Evolutionary conservation across 2,888 invertebrate genomes (phyloP).

Genomic region (Cylindroiulus punctatus): DNA sequence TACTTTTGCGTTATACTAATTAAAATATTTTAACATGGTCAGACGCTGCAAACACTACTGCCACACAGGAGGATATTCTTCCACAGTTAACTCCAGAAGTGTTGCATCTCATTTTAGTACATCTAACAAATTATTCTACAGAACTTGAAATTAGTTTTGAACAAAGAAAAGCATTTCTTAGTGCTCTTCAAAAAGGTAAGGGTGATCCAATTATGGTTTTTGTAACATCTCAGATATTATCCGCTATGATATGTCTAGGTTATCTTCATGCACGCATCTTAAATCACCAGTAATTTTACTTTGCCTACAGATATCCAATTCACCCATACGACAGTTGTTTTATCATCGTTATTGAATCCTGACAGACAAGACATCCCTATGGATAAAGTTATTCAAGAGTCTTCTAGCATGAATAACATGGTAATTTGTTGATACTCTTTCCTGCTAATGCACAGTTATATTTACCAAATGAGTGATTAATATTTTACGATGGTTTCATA

Average conservation of each 20-base stretch:
- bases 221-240: too few relatives aligned
- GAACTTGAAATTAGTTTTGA: constrained; percentile 75
- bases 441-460: too few relatives aligned
- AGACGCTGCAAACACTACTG: background rate
- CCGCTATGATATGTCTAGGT: too few relatives aligned
- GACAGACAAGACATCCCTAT: constrained; percentile 71
- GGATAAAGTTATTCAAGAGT: constrained; percentile 66
- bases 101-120: constrained; percentile 80
- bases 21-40: background rate
- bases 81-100: constrained; percentile 92
- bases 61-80: constrained; percentile 79
- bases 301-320: constrained; percentile 72
- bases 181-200: constrained; percentile 75
- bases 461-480: background rate
- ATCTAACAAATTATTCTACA: constrained; percentile 68
- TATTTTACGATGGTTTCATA: background rate
- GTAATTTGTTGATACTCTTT: constrained; percentile 63
- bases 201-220: background rate
- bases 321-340: constrained; percentile 86
- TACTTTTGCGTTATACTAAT: background rate
- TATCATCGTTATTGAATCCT: constrained; percentile 87
- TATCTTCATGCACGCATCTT: too few relatives aligned
- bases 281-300: background rate
- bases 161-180: constrained; percentile 81
- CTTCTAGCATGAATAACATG: constrained; percentile 67